Base-by-base conservation (phyloP, 2,113 vertebrate species). In the Elaphurus davidianus region DNA sequence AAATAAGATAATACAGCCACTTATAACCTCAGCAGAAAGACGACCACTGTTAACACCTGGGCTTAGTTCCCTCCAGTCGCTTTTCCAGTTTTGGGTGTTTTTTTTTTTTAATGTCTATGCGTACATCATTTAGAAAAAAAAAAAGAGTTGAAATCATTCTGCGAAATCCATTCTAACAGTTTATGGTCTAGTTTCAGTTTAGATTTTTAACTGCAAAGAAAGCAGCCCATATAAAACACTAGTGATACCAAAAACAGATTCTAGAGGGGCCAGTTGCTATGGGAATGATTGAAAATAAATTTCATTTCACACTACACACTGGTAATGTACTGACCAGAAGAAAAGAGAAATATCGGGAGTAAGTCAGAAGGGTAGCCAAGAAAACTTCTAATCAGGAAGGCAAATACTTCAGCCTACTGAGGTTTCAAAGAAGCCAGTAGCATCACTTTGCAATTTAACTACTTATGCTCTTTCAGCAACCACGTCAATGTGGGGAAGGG, bases 241-340 rank as follows among this genome's bases (percentile, higher is more conserved):
- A 86, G 71, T 87, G 95, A 97, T 96, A 94, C 76, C 83, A 95
- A 98, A 97, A 96, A 94, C 98, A 98, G 97, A 97, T 95, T 87
- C 33, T 57, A 64, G 79, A 97, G 90, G 60, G 83, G 57, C 90
- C 55, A 47, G 96, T 98, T 98, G 96, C 97, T 92, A 98, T 97
- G 96, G 98, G 54, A 87, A 97, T 91, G 21, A 91, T n/a, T 91
- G 71, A 97, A 98, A 98, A 96, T 92, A 98, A 84, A 94, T 94
- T 93, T 96, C 71, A 57, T 87, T 86, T 97, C 91, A 28, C 87
- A 93, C 94, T 97, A 97, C 82, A 91, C 76, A 71, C 93, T 64
- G 57, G 91, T 98, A 96, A 98, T 97, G 96, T 64, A 90, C 89
- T 96, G 90, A 92, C 97, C 97, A 98, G 98, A 95, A 97, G 91